These are phyloP conservation scores for Archivesica marissinica DNA, from an alignment of 1,140 invertebrate genomes.

Conservation along the genomic window DNA sequence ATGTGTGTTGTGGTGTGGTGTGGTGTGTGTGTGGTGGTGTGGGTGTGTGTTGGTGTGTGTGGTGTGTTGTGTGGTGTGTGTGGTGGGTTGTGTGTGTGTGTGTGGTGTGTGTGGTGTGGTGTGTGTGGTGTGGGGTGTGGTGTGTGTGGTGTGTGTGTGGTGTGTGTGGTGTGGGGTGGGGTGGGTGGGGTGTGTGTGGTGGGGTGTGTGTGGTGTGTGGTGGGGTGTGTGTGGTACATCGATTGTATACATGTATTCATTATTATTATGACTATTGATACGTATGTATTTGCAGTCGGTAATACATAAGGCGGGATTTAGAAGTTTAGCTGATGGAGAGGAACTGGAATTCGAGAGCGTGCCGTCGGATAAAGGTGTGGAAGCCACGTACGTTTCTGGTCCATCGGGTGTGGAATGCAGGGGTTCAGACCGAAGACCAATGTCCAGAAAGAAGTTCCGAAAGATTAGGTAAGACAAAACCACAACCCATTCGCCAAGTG, in stretches of 20 bases:
- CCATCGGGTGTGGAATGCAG: conserved; percentile 90
- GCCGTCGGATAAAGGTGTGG: conserved; percentile 92
- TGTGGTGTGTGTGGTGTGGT: no score
- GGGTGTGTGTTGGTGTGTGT: no score
- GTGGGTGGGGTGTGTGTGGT: neutral
- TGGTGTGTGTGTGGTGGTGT: no score
- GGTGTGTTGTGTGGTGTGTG: no score
- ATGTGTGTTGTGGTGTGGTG: no score
- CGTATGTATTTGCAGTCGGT: conserved; percentile 90
- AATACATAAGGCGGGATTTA: conserved; percentile 94
- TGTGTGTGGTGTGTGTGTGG: no score
- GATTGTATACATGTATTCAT: neutral
- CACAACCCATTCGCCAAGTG: no score
- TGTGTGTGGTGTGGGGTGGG: neutral
- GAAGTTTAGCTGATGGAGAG: conserved; percentile 93
- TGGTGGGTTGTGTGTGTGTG: no score
- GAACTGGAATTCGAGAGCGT: conserved; percentile 94
- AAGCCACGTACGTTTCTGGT: conserved; percentile 92
- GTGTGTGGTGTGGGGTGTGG: no score
- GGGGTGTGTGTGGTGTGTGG: neutral
- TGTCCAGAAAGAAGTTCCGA: conserved; percentile 91
- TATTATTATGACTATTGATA: no score
- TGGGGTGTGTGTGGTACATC: neutral
- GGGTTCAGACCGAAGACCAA: conserved; percentile 90
- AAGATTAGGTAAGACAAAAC: conserved; percentile 91